Evolutionary conservation across 2,888 invertebrate species (phyloP), one percentile per base, ranked within the genome.

Genomic region (Julus scandinavius): DNA sequence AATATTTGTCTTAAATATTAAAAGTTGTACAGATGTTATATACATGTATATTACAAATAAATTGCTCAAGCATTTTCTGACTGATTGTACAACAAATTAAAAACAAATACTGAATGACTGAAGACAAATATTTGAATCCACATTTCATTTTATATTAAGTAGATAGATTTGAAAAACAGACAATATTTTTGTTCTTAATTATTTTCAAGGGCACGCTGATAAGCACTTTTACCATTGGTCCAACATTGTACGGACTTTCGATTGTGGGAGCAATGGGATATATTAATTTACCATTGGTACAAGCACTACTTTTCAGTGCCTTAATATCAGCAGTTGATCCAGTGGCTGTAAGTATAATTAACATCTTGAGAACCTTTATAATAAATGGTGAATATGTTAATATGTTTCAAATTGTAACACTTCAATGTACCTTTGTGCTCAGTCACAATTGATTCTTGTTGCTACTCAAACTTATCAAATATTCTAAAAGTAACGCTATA

Each of bases 291-390:
- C 89, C 90, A 17, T 84, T 90, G 45, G 88, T 92, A 3, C 92
- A 92, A 88, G 91, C 91, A 50, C 90, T 94, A 40, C 92, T 94
- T 50, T 94, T 94, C 90, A 92, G 93, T 41, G 92, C 94, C 4
- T 91, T 94, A 17, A 94, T 94, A 88, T 93, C 94, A 1, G 94
- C 94, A n/a, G 94, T 94, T 13, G 94, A 94, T 91, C 94, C 94
- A 1, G 94, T 94, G 5, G 94, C 94, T 0, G 93, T 93, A 90
- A 92, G 92, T 91, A 49, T 20, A 15, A 40, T 45, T 29, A 54
- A 29, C 87, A 29, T 45, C 45, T 7, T 45, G 45, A 7, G 6
- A 45, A 45, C 5, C 45, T 45, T 45, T 7, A 45, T 45, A 45
- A 2, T 45, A 45, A 45, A 45, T 45, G 5, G 45, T 29, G 29